Evolutionary conservation across 2,888 invertebrate genomes (phyloP), one percentile per base, ranked within the genome.

Genomic region (Mylabris sibirica): DNA sequence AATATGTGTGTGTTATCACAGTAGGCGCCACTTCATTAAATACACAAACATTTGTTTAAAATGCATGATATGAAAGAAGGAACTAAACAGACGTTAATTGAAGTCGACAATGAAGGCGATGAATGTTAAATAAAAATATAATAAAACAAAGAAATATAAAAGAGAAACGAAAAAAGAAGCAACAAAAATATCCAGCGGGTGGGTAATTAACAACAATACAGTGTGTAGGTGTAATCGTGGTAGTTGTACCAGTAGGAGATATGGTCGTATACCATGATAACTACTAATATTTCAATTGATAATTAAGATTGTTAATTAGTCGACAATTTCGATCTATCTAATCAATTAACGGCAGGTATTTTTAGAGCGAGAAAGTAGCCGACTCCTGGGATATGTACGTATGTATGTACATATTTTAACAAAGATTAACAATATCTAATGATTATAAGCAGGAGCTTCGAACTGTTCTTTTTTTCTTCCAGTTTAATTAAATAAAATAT

Each of bases 11-110:
- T 53, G 9, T 53, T 53, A 53, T 53, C 53, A 65, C 66, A 65
- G 57, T 62, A 72, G 72, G 72, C 73, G 73, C 72, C 73, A 73
- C 72, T 72, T 73, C 73, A 73, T 73, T 73, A 73, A 71, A 69
- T 66, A 67, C 66, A 72, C 67, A 72, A 70, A 72, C 69, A 72
- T 66, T 69, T 67, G 66, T 71, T 68, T 59, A n/a, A 64, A 65
- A 65, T 67, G 38, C 38, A 61, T 24, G 61, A 61, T 61, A 61
- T 63, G 62, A 59, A 57, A 35, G 53, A 24, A 53, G 41, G 38
- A 41, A 59, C 65, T 62, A 66, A 65, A 24, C 64, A 53, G 22
- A 38, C 53, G 38, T 49, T 68, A 66, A 69, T 69, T 69, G 69
- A 60, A 63, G 44, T 57, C 63, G 68, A 65, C 68, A 68, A 59